Percentiles rank a stretch among this genome's conserved stretches.
Evolutionary conservation across 2,888 invertebrate species (phyloP).

Genomic region (Troides helena): DNA sequence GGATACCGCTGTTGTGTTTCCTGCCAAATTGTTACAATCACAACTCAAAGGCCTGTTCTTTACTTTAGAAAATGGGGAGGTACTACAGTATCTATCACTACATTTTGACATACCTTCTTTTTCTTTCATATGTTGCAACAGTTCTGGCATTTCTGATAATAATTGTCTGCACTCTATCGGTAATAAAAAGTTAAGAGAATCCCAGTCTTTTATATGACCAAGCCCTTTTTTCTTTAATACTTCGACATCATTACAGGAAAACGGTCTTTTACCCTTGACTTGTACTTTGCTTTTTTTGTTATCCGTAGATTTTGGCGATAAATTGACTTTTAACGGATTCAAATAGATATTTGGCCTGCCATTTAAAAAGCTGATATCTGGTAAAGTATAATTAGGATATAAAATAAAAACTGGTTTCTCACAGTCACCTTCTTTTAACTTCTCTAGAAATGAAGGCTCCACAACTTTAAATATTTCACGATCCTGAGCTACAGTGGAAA

Average conservation of each 20-base stretch:
- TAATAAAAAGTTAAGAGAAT: constrained; percentile 92
- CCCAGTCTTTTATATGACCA: constrained; percentile 95
- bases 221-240: constrained; percentile 89
- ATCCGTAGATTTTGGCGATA: constrained; percentile 65
- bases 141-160: constrained; percentile 89
- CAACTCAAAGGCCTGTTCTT: constrained; percentile 82
- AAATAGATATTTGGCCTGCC: constrained; percentile 84
- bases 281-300: constrained; percentile 61
- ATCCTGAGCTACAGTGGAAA: constrained; percentile 57
- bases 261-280: constrained; percentile 81
- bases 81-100: constrained; percentile 67
- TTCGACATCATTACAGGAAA: constrained; percentile 91
- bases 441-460: constrained; percentile 85
- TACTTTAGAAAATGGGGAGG: constrained; percentile 72
- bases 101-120: constrained; percentile 64
- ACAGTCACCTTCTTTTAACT: constrained; percentile 83
- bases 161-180: constrained; percentile 91
- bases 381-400: constrained; percentile 94
- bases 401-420: constrained; percentile 92
- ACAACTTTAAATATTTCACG: constrained; percentile 81
- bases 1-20: constrained; percentile 80
- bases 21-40: constrained; percentile 78
- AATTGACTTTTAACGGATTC: constrained; percentile 83
- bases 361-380: constrained; percentile 91
- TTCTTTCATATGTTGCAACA: constrained; percentile 82